A percentile compares a stretch with the other conserved stretches of the same genome.
phyloP scores from a whole-genome alignment of 2,888 invertebrate species.

The Ornithoptera alexandrae region DNA sequence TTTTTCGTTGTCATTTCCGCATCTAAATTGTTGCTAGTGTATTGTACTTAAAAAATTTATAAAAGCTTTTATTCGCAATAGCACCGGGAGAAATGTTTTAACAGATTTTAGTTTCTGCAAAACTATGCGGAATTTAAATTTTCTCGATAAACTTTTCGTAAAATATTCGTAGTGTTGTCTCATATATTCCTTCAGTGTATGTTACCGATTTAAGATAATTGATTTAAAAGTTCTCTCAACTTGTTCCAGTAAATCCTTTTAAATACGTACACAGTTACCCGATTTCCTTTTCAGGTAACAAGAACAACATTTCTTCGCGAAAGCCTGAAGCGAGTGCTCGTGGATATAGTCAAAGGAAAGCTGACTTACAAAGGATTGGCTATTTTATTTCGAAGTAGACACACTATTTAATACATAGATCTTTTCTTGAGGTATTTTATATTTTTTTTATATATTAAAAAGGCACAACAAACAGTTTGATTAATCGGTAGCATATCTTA shows the following conservation, averaged over 20 bases:
- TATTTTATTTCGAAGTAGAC: background rate
- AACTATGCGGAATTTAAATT: background rate
- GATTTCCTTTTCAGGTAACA: background rate
- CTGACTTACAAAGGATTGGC: conserved; percentile 13
- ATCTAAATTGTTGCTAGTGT: background rate
- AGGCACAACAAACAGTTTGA: no score
- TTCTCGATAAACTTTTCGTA: background rate
- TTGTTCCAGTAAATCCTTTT: background rate
- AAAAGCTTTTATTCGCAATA: conserved; percentile 2
- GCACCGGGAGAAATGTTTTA: background rate
- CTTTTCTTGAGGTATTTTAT: background rate
- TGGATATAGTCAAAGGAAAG: conserved; percentile 17
- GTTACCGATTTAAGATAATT: no score
- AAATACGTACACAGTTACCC: background rate
- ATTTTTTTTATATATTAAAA: background rate
- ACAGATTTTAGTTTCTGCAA: background rate
- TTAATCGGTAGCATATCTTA: background rate
- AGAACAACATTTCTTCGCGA: background rate
- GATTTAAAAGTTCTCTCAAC: no score
- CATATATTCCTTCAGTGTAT: no score
- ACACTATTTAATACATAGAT: background rate
- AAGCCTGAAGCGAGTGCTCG: background rate
- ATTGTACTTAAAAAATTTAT: background rate
- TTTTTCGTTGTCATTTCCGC: background rate
- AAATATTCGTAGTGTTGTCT: background rate